A percentile compares a stretch with the other conserved stretches of the same genome.
Conservation (phyloP, 2,797 vertebrate species). For the Oryzias sinensis region DNA sequence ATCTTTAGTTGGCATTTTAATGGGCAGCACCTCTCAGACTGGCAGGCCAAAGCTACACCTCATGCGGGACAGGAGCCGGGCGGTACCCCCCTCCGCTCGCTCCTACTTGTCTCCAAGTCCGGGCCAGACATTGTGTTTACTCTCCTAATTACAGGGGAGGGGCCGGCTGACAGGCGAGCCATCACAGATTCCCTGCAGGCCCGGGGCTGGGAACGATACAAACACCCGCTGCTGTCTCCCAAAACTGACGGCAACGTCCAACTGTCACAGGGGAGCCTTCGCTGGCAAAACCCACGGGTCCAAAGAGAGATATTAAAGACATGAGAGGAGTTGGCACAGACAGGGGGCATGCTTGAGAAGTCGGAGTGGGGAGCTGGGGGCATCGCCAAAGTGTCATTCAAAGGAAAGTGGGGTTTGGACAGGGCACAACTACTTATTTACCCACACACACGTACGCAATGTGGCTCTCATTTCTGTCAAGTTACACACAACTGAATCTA, state of each 20-base stretch:
- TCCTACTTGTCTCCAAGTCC: slow-evolving; percentile 66
- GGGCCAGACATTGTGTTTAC: slow-evolving; percentile 86
- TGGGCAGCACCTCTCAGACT: slow-evolving; percentile 24
- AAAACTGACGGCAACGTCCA: slow-evolving; percentile 77
- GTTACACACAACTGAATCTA: slow-evolving; percentile 33
- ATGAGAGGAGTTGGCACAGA: slow-evolving; percentile 75
- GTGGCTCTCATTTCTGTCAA: slow-evolving; percentile 41
- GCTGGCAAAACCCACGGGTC: slow-evolving; percentile 72
- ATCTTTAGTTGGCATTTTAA: slow-evolving; percentile 27
- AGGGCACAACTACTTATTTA: slow-evolving; percentile 68
- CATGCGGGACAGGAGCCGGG: slow-evolving; percentile 77
- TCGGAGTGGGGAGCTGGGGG: slow-evolving; percentile 72
- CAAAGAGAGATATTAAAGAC: slow-evolving; percentile 84
- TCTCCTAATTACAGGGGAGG: slow-evolving; percentile 99
- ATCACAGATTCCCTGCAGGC: slow-evolving; percentile 75
- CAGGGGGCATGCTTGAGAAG: slow-evolving; percentile 76
- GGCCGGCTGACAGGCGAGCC: slow-evolving; percentile 83
- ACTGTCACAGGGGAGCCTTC: slow-evolving; percentile 77
- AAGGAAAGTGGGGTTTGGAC: slow-evolving; percentile 81
- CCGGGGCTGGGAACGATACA: slow-evolving; percentile 73
- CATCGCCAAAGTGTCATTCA: slow-evolving; percentile 84
- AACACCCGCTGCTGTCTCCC: slow-evolving; percentile 74
- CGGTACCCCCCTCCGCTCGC: slow-evolving; percentile 64
- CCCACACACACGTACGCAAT: slow-evolving; percentile 52
- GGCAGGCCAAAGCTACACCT: slow-evolving; percentile 68